Evolutionary conservation across 2,113 vertebrate species (phyloP), one percentile per base, ranked within the genome.

Genomic region (Rhea pennata): DNA sequence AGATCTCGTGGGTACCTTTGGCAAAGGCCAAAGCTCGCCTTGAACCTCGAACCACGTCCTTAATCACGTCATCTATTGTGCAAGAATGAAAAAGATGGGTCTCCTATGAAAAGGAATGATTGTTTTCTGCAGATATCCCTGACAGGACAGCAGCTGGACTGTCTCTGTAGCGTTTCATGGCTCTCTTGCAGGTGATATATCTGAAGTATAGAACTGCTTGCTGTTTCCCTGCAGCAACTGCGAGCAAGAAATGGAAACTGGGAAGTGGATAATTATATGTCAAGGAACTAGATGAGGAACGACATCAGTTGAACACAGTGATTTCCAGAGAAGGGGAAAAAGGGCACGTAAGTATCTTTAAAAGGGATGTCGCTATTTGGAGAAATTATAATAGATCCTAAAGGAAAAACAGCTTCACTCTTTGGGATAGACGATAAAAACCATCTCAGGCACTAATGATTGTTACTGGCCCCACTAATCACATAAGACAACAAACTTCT

Each of bases 291-390:
- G 58, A 83, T 53, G 51, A 64, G 58, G 56, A 89, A 82, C 85
- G 86, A 22, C 1, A 75, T 56, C 24, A 78, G 56, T 16, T 79
- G 90, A 81, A 56, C 42, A 53, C 12, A 75, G 65, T 36, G 51
- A 70, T 87, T 96, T 96, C 78, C 90, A 92, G 62, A 85, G 87
- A 50, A 91, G 50, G 19, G 11, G 3, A 87, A 9, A 82, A 85
- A 29, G 11, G 88, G 53, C 74, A 89, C 64, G 91, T 89, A 78
- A 96, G 40, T 48, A 31, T 84, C 54, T 84, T 96, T 87, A 88
- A 85, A 96, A 94, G 84, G 53, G 87, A 96, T 95, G 90, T 87
- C 78, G 88, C 77, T 92, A 53, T 75, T 87, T 92, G 65, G 65
- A 91, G 72, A 81, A 88, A 93, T 13, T 10, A 17, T 74, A 72